These are phyloP conservation scores for Agriotes lineatus DNA, from an alignment of 2,888 invertebrate species.

Conservation along the genomic window DNA sequence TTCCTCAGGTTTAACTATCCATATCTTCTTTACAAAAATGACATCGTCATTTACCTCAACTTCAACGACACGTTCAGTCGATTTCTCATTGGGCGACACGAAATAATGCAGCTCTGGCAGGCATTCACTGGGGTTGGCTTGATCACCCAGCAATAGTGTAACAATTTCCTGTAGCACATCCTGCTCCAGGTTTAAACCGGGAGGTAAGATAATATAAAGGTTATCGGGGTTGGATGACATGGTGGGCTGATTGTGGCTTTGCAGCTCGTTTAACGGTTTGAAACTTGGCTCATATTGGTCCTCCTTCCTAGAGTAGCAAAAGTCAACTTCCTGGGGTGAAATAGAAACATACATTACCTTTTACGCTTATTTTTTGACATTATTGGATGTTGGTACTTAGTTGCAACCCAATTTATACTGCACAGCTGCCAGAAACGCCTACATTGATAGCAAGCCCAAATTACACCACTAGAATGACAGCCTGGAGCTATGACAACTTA, in stretches of 20 bases:
- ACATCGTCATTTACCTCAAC: not conserved
- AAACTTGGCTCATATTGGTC: not conserved
- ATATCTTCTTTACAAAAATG: slow-evolving; percentile 2
- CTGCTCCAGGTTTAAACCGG: not conserved
- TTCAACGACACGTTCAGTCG: not conserved
- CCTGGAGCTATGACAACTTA: too few species aligned
- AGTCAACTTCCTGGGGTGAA: too few species aligned
- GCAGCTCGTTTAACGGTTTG: not conserved
- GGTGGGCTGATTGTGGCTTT: not conserved
- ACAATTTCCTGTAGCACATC: not conserved
- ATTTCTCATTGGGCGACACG: not conserved
- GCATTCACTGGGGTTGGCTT: not conserved
- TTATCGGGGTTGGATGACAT: not conserved
- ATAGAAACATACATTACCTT: slow-evolving; percentile 35
- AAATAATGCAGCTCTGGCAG: not conserved
- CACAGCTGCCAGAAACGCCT: slow-evolving; percentile 6
- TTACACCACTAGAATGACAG: too few species aligned
- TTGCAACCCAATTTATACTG: not conserved
- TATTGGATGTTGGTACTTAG: not conserved
- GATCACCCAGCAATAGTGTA: not conserved
- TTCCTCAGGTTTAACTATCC: not conserved
- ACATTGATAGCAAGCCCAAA: too few species aligned
- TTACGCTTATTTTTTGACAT: slow-evolving; percentile 34
- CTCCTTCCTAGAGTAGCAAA: not conserved
- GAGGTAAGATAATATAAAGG: not conserved